Base-by-base conservation (phyloP, 2,888 invertebrate species). In the Sussaba pulchella region DNA sequence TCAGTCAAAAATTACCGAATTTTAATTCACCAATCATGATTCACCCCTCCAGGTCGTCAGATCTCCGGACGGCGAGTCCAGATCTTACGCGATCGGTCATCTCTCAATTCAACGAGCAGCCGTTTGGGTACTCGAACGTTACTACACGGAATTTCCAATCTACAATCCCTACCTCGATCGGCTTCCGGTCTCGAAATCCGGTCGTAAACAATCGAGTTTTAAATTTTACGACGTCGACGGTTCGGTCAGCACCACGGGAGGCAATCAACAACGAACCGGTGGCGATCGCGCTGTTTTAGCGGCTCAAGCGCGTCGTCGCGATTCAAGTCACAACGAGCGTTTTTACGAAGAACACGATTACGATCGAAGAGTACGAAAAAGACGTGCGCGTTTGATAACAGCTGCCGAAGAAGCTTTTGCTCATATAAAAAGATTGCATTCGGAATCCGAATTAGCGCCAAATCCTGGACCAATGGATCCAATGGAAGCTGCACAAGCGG, bases 341-440 rank as follows among this genome's bases (percentile, higher is more conserved):
- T 99, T 99, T 93, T 99, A 99, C 92, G 99, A 99, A 92, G 99
- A 99, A 92, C 97, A 98, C 89, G 99, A 99, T 92, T 98, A 98
- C 87, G 98, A 98, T 90, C 93, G 98, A 3, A 94, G 99, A 74
- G 98, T 99, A 74, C 95, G 97, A 88, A 99, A 99, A 92, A 94
- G 99, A 0, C 94, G 96, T 77, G 98, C 99, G 2, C 94, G 99
- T 19, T 94, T 99, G 47, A 95, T 99, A 72, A 96, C 97, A 0
- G 98, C 99, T 0, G 97, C 99, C 0, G 99, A 99, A 92, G 99
- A 99, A 90, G 99, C 99, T 0, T 99, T 99, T 92, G 98, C 99
- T 10, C 99, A 99, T 90, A 98, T 99, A 83, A 96, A 98, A 88
- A 94, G 99, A 43, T 95, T 98, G 82, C 94, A 95, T 83, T 94